Base-by-base conservation (phyloP, 2,113 vertebrate genomes). In the Centropus unirufus region DNA sequence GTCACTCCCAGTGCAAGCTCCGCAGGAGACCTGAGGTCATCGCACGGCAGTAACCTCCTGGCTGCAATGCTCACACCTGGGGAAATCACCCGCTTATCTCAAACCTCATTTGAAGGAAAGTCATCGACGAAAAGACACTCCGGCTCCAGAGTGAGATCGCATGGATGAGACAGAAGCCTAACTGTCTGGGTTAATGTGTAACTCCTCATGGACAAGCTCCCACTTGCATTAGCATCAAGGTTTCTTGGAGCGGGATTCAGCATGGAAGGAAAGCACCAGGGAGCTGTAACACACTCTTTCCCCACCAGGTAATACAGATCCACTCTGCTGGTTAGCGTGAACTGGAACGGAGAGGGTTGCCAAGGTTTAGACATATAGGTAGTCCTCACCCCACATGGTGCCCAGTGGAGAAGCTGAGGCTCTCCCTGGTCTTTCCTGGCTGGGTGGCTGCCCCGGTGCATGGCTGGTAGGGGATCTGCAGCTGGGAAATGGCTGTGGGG, bases 211-310 rank as follows among this genome's bases (percentile, higher is more conserved):
- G n/a, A 14, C 1, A 3, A 26, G 78, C 54, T 89, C 57, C 74
- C 2, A 7, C 52, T 32, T 7, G 0, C 29, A 0, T 69, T 14
- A 67, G 42, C 11, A 5, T 34, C 11, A 0, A 4, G 14, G 32
- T 27, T 72, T 67, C 82, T 54, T 0, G 0, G 10, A 44, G 87
- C 0, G 0, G 58, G 49, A 36, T 18, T 44, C 2, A 0, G 49
- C 70, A 40, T 7, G 51, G 58, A 27, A 69, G 66, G 34, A 0
- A 11, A 85, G 49, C 8, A 0, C n/a, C 0, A 5, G 44, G 42
- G 30, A 57, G 44, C 15, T 61, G 27, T 7, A 13, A 11, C 3
- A 0, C 0, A 10, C 12, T 32, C 39, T 29, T 67, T 67, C 14
- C 47, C 29, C 62, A 51, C 8, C 42, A 58, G 91, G 64, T 81